Evolutionary conservation across 2,888 invertebrate species (phyloP).

Genomic region (Andrena camellia): DNA sequence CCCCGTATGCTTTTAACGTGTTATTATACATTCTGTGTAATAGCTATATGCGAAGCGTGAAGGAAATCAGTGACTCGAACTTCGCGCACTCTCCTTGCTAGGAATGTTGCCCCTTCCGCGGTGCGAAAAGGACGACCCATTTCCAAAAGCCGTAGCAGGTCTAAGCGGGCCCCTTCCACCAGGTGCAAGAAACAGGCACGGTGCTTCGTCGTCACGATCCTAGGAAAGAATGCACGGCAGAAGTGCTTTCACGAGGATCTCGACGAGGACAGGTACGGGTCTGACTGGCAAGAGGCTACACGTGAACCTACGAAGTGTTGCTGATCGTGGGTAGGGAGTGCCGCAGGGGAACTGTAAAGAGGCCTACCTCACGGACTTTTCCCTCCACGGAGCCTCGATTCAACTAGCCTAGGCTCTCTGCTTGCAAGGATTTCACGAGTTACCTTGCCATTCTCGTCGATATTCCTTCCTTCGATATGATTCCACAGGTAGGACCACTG

Average conservation of each 20-base stretch:
- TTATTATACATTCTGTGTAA: too few species aligned
- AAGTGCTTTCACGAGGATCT: slow-evolving; percentile 73
- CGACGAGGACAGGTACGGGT: slow-evolving; percentile 70
- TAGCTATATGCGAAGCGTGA: too few species aligned
- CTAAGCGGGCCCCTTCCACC: slow-evolving; percentile 65
- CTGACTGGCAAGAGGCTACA: slow-evolving; percentile 58
- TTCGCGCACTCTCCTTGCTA: neutral
- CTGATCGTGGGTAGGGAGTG: slow-evolving; percentile 68
- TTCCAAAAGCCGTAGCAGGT: slow-evolving; percentile 75
- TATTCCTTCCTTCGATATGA: neutral
- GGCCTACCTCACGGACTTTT: slow-evolving; percentile 70
- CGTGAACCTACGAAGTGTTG: slow-evolving; percentile 48
- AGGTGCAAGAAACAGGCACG: slow-evolving; percentile 60
- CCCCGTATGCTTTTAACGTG: too few species aligned
- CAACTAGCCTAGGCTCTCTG: slow-evolving; percentile 25
- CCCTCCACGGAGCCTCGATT: slow-evolving; percentile 61
- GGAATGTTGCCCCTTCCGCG: slow-evolving; percentile 37
- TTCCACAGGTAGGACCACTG: neutral
- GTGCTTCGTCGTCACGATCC: slow-evolving; percentile 58
- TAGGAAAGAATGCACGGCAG: slow-evolving; percentile 67
- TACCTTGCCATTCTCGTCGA: neutral
- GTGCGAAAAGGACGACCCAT: slow-evolving; percentile 69
- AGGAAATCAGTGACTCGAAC: too few species aligned
- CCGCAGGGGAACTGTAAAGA: slow-evolving; percentile 75
- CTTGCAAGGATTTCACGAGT: neutral